These are phyloP conservation scores for Ophion obscuratus DNA, from an alignment of 2,888 invertebrate genomes.

Conservation along the genomic window DNA sequence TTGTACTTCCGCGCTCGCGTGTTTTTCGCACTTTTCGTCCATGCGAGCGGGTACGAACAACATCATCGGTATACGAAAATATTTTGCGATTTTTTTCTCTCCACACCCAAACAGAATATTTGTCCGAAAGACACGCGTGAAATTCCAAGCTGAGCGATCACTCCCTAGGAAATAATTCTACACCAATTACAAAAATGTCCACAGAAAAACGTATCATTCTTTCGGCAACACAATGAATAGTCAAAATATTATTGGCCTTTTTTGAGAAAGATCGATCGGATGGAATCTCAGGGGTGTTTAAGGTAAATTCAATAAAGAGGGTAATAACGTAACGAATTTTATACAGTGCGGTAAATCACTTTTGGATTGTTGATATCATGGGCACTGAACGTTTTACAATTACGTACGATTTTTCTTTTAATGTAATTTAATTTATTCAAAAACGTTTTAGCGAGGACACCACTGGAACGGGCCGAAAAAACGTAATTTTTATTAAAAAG, in stretches of 20 bases:
- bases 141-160: slow-evolving; percentile 66
- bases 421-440: no score
- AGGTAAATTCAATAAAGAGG: slow-evolving; percentile 16
- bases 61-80: slow-evolving; percentile 65
- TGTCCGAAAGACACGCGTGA: slow-evolving; percentile 55
- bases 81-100: slow-evolving; percentile 63
- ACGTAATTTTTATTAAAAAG: no score
- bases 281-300: slow-evolving; percentile 58
- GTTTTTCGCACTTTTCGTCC: slow-evolving; percentile 70
- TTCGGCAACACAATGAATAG: slow-evolving; percentile 48
- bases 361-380: neutral
- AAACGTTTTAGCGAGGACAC: no score
- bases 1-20: slow-evolving; percentile 44
- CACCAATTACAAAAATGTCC: slow-evolving; percentile 37
- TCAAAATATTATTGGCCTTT: slow-evolving; percentile 72
- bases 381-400: neutral
- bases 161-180: slow-evolving; percentile 68
- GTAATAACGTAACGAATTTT: slow-evolving; percentile 20
- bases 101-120: slow-evolving; percentile 5
- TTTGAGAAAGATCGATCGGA: slow-evolving; percentile 51
- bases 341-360: slow-evolving; percentile 9
- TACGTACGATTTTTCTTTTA: no score
- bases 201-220: slow-evolving; percentile 26
- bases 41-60: slow-evolving; percentile 48
- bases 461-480: no score